These are phyloP conservation scores for Luffia ferchaultella DNA, from an alignment of 2,888 invertebrate species.

Conservation along the genomic window DNA sequence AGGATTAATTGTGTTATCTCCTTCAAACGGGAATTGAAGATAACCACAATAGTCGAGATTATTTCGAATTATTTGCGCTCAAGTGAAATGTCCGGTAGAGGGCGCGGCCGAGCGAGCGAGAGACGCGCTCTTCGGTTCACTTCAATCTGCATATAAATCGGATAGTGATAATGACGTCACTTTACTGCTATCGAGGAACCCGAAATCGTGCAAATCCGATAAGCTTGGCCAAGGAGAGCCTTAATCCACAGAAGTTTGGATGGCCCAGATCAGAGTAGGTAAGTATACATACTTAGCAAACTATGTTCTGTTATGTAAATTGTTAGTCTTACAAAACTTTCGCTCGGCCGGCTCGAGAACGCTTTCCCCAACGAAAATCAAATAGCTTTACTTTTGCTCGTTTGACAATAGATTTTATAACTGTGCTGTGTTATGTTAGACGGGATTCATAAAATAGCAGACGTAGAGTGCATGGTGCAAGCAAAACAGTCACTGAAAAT, in stretches of 20 bases:
- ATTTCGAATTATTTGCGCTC: conserved; percentile 2
- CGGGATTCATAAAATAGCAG: no score
- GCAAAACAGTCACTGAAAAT: conserved; percentile 32
- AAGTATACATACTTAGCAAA: no score
- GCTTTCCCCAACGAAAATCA: no score
- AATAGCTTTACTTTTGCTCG: no score
- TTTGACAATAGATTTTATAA: no score
- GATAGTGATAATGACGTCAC: conserved; percentile 60
- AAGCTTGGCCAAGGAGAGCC: conserved; percentile 56
- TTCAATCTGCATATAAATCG: conserved; percentile 66
- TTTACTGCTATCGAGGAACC: conserved; percentile 49
- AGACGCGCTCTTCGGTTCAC: conserved; percentile 19
- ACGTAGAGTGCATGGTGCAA: no score
- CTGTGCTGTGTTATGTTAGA: no score
- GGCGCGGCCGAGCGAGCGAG: background rate
- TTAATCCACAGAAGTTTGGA: conserved; percentile 60
- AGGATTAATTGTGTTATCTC: conserved; percentile 40
- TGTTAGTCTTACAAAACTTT: conserved; percentile 57
- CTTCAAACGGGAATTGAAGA: conserved; percentile 14
- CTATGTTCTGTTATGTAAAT: conserved; percentile 62
- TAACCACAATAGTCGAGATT: conserved; percentile 3
- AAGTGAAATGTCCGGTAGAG: conserved; percentile 4
- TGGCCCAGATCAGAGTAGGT: conserved; percentile 58
- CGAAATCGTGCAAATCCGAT: conserved; percentile 61
- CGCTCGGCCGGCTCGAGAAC: conserved; percentile 41